Percentiles rank a stretch among this genome's conserved stretches.
Evolutionary conservation across 2,888 invertebrate genomes (phyloP).

Genomic region (Epistrophe eligans): DNA sequence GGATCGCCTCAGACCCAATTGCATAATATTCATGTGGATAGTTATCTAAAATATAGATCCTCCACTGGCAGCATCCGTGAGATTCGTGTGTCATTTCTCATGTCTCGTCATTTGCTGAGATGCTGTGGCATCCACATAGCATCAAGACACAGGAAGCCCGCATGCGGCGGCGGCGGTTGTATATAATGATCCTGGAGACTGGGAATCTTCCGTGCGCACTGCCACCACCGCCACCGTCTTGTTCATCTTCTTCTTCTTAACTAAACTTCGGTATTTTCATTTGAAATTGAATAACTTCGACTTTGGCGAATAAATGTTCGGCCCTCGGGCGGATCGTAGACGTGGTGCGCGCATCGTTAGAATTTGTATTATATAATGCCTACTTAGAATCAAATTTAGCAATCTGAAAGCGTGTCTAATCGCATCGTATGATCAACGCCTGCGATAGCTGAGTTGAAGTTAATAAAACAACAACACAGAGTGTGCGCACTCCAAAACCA

Average conservation of each 20-base stretch:
- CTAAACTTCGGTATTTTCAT: slow-evolving; percentile 20
- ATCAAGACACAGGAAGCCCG: slow-evolving; percentile 55
- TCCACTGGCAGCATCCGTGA: slow-evolving; percentile 52
- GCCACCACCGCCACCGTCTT: neutral
- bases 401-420: slow-evolving; percentile 72
- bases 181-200: slow-evolving; percentile 51
- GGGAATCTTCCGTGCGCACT: slow-evolving; percentile 43
- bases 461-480: slow-evolving; percentile 27
- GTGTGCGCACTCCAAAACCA: slow-evolving; percentile 50
- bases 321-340: slow-evolving; percentile 37
- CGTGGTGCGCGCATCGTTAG: slow-evolving; percentile 62
- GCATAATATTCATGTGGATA: slow-evolving; percentile 65
- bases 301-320: slow-evolving; percentile 55
- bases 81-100: slow-evolving; percentile 74
- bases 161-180: slow-evolving; percentile 13
- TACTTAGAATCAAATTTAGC: slow-evolving; percentile 72
- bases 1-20: slow-evolving; percentile 39
- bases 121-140: slow-evolving; percentile 5
- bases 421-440: slow-evolving; percentile 65
- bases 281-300: slow-evolving; percentile 72
- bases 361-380: slow-evolving; percentile 69
- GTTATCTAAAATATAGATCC: slow-evolving; percentile 73
- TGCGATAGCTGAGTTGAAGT: slow-evolving; percentile 34
- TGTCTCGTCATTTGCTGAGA: slow-evolving; percentile 65
- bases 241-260: neutral